Conservation (phyloP, 2,797 vertebrate genomes). For the Chelonia mydas region DNA sequence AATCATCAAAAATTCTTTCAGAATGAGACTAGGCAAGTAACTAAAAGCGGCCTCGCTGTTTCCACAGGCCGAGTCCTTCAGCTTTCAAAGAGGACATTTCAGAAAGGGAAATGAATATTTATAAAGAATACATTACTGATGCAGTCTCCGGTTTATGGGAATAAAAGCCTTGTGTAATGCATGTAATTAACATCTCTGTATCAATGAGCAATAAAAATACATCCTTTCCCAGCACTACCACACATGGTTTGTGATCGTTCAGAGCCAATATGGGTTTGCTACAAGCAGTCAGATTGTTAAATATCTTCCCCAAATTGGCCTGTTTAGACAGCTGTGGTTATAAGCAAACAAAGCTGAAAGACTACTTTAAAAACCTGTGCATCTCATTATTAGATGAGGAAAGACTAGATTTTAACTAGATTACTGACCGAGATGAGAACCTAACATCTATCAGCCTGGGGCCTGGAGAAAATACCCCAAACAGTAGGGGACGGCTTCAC, state of each 20-base stretch:
- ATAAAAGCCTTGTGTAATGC: neutral
- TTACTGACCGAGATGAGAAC: neutral
- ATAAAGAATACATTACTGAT: neutral
- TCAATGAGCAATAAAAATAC: neutral
- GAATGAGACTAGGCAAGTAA: neutral
- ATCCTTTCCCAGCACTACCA: neutral
- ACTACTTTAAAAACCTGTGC: neutral
- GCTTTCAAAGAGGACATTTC: neutral
- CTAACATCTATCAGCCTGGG: conserved; percentile 11
- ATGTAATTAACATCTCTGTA: neutral
- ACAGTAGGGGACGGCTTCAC: neutral
- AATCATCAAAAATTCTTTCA: conserved; percentile 37
- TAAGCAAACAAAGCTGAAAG: neutral
- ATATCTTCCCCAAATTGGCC: neutral
- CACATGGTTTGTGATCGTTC: neutral
- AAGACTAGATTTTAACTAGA: neutral
- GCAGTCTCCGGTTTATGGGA: neutral
- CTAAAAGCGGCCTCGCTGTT: neutral
- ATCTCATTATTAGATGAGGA: accelerated
- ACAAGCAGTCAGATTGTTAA: neutral
- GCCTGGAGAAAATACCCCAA: conserved; percentile 19
- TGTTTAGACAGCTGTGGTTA: neutral
- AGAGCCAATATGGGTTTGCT: neutral
- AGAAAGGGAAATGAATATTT: neutral
- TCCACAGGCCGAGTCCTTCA: neutral